Conservation (phyloP, 2,888 invertebrate genomes). For the Cheilosia urbana region DNA sequence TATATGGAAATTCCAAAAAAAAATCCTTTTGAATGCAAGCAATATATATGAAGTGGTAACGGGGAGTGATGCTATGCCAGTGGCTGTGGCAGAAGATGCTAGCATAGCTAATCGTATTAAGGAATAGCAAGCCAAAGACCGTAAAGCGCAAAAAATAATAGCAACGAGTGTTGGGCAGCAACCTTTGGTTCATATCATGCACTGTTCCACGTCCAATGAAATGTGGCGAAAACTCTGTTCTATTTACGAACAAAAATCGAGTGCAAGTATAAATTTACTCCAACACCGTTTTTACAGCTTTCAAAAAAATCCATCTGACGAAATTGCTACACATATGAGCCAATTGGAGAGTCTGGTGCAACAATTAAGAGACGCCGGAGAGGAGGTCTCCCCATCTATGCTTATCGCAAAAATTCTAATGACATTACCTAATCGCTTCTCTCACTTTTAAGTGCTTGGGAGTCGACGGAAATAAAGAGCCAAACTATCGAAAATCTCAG, state of each 20-base stretch:
- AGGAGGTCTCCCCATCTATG: constrained; percentile 58
- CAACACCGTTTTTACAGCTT: too few species aligned
- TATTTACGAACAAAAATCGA: too few species aligned
- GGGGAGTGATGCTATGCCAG: not conserved
- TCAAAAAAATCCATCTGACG: constrained; percentile 22
- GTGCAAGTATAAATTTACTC: too few species aligned
- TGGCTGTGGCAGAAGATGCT: not conserved
- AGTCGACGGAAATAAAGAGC: constrained; percentile 40
- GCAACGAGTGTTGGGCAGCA: constrained; percentile 47
- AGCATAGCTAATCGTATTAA: not conserved
- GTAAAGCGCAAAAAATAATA: constrained; percentile 55
- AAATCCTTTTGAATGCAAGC: constrained; percentile 23
- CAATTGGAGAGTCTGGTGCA: constrained; percentile 37
- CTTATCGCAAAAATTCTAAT: constrained; percentile 70
- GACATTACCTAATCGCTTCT: constrained; percentile 25
- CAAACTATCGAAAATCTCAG: constrained; percentile 42
- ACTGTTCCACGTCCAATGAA: constrained; percentile 50
- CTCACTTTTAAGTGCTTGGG: constrained; percentile 45
- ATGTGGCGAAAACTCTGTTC: constrained; percentile 55
- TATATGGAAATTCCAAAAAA: constrained; percentile 34
- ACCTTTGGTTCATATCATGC: constrained; percentile 60
- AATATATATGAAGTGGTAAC: constrained; percentile 25
- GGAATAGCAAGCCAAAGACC: constrained; percentile 7
- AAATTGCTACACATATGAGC: constrained; percentile 29
- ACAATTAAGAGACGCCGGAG: constrained; percentile 30